Conservation (phyloP, 2,113 vertebrate genomes). For the Pipra filicauda region DNA sequence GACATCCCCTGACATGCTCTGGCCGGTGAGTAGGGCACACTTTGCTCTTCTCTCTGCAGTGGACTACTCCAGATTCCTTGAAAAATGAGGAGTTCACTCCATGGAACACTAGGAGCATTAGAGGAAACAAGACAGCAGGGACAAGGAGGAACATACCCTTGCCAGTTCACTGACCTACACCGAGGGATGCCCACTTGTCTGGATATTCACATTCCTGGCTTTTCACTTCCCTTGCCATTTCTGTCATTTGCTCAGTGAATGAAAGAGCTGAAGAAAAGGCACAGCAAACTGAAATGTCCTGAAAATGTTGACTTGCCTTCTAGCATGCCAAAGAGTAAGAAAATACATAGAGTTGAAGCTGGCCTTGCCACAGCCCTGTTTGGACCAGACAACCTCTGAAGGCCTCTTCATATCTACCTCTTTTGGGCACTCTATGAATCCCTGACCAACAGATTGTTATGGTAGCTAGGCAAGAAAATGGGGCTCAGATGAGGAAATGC, state of each 20-base stretch:
- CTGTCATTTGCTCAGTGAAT: background rate
- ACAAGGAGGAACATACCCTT: background rate
- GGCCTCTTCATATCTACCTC: background rate
- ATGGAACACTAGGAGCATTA: fast-evolving
- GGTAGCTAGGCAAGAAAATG: background rate
- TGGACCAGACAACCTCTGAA: background rate
- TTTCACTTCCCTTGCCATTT: background rate
- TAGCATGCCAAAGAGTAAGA: background rate
- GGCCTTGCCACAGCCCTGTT: background rate
- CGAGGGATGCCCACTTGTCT: background rate
- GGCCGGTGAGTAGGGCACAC: background rate
- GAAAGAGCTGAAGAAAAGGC: background rate
- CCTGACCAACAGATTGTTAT: background rate
- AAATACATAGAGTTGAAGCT: background rate
- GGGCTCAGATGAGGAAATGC: background rate
- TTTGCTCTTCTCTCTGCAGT: background rate
- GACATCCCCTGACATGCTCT: background rate
- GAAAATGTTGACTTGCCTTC: background rate
- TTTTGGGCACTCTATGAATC: background rate
- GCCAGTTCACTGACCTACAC: background rate
- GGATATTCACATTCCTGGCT: background rate
- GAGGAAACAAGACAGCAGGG: background rate
- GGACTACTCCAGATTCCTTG: background rate
- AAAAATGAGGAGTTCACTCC: background rate
- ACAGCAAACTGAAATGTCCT: background rate